A percentile compares a stretch with the other conserved stretches of the same genome.
These are phyloP conservation scores for Serripes groenlandicus DNA, from an alignment of 2,888 invertebrate genomes.

Conservation along the genomic window DNA sequence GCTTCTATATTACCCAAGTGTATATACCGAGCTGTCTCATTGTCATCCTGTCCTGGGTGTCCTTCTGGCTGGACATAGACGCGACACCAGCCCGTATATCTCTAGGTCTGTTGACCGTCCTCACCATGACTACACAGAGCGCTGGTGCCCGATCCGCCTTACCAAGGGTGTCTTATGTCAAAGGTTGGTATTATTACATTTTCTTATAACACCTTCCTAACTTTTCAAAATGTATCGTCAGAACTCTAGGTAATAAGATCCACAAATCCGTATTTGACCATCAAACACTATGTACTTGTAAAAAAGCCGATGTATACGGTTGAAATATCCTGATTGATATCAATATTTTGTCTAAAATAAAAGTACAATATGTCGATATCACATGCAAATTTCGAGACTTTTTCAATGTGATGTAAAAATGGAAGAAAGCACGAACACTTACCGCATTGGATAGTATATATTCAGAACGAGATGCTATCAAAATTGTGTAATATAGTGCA, in stretches of 20 bases:
- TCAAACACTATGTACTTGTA: too few species aligned
- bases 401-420: too few species aligned
- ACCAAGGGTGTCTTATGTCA: conserved; percentile 80
- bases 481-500: too few species aligned
- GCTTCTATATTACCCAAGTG: conserved; percentile 89
- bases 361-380: too few species aligned
- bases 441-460: too few species aligned
- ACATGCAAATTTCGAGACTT: too few species aligned
- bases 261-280: too few species aligned
- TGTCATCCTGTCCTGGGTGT: conserved; percentile 90
- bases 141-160: conserved; percentile 75
- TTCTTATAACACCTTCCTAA: background rate
- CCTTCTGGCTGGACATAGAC: conserved; percentile 87
- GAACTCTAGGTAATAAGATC: background rate
- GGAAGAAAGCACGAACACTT: too few species aligned
- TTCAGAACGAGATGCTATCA: too few species aligned
- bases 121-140: conserved; percentile 82
- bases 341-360: background rate
- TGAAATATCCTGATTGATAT: background rate
- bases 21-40: conserved; percentile 88
- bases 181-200: conserved; percentile 49
- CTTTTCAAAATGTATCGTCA: background rate
- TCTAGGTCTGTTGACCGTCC: conserved; percentile 75
- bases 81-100: conserved; percentile 80
- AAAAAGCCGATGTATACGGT: too few species aligned